Evolutionary conservation across 2,888 invertebrate genomes (phyloP), one percentile per base, ranked within the genome.

Genomic region (Cyrtodaria siliqua): DNA sequence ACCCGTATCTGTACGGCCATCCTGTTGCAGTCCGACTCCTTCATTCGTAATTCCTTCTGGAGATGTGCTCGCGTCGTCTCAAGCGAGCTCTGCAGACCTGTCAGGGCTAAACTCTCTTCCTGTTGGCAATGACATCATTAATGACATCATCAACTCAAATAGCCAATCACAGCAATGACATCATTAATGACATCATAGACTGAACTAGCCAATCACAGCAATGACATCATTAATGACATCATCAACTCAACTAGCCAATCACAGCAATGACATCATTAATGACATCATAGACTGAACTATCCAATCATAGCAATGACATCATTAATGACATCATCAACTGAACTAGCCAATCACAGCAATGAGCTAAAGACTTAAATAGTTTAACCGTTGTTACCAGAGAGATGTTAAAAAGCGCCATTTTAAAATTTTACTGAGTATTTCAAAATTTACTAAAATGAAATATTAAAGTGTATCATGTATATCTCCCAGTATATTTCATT

Each of bases 1-100:
- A 92, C 92, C 86, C 91, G 60, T n/a, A 92, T 89, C 84, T 93
- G 92, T 8, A 92, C 92, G n/a, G 92, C 90, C 90, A 92, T 87
- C 60, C 92, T 73, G 86, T 92, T 92, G 70, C 91, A 91, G 84
- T 93, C 93, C 0, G 88, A 91, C 72, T 92, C 92, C 78, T 91
- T 92, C 60, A 87, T 87, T 23, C 91, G 79, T 62, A 93, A 87
- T 72, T 92, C 92, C 76, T 92, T 92, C 87, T 92, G 92, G 33
- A 93, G 86, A 66, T 92, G 93, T 9, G 86, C 92, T 52, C 91
- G 74, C 1, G 92, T 92, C 53, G 80, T 79, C 82, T 92, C 92
- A 57, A 92, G 79, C 2, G 92, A 91, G 16, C 86, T 83, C 80
- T 92, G 92, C 24, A 92, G 78, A 69, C 89, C 86, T 18, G 86